Evolutionary conservation across 2,797 vertebrate species (phyloP).

Genomic region (Typhlichthys eigenmanni): DNA sequence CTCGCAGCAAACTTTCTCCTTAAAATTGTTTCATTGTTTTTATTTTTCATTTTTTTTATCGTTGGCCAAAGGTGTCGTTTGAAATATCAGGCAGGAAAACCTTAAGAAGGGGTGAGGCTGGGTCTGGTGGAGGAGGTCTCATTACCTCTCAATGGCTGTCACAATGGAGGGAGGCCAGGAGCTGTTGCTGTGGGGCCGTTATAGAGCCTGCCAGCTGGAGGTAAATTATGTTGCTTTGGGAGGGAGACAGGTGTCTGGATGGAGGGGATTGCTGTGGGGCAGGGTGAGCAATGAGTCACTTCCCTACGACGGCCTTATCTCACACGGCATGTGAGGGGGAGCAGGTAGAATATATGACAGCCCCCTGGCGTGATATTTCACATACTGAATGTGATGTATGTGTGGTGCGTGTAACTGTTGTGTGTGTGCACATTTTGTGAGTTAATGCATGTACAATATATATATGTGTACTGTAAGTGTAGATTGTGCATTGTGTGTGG

Average conservation of each 20-base stretch:
- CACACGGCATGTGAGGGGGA: conserved; percentile 27
- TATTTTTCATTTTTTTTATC: background rate
- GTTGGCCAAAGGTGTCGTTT: background rate
- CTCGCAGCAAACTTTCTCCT: conserved; percentile 12
- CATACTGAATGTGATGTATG: conserved; percentile 14
- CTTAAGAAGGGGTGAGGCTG: conserved; percentile 17
- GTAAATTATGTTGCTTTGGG: conserved; percentile 60
- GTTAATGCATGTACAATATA: background rate
- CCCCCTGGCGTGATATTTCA: background rate
- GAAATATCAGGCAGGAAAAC: too few relatives aligned
- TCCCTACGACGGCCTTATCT: conserved; percentile 41
- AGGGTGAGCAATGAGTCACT: conserved; percentile 55
- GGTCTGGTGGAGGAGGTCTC: conserved; percentile 4
- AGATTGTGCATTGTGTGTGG: too few relatives aligned
- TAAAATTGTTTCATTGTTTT: background rate
- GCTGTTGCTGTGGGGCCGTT: conserved; percentile 30
- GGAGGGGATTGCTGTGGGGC: conserved; percentile 13
- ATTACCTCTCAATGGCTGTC: conserved; percentile 36
- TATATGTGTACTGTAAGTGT: background rate
- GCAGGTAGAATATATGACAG: conserved; percentile 34
- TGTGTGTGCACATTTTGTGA: background rate
- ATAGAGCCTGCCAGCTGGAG: conserved; percentile 43
- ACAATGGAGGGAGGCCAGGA: conserved; percentile 14
- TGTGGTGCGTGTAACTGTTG: conserved; percentile 3
- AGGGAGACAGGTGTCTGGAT: conserved; percentile 31